Percentiles rank a stretch among this genome's conserved stretches.
Conservation (phyloP, 1,140 invertebrate genomes). For the Euborellia annulipes region DNA sequence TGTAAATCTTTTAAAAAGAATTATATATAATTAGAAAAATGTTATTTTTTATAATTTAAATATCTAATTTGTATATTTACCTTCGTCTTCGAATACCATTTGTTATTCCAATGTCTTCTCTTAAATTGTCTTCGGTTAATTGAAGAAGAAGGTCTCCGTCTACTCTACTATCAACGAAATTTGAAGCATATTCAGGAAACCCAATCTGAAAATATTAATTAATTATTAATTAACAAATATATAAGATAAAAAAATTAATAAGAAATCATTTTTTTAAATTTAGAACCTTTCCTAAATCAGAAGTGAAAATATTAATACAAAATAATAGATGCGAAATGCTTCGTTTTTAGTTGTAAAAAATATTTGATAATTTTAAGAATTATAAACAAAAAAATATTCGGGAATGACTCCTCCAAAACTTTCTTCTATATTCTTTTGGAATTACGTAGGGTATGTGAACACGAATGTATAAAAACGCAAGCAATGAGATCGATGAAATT, state of each 20-base stretch:
- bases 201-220: slow-evolving; percentile 49
- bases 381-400: too few species aligned
- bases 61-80: slow-evolving; percentile 23
- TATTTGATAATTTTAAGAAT: too few species aligned
- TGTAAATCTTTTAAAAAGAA: slow-evolving; percentile 55
- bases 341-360: too few species aligned
- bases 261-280: not conserved
- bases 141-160: slow-evolving; percentile 95
- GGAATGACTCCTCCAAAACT: too few species aligned
- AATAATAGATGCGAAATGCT: too few species aligned
- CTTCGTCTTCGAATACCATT: slow-evolving; percentile 87
- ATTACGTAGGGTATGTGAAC: too few species aligned
- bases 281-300: too few species aligned
- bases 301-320: too few species aligned
- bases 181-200: slow-evolving; percentile 64
- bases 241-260: not conserved
- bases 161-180: slow-evolving; percentile 82
- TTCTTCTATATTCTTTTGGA: too few species aligned
- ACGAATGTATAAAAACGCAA: too few species aligned
- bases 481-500: too few species aligned
- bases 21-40: not conserved
- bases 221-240: slow-evolving; percentile 3
- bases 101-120: slow-evolving; percentile 78
- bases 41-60: not conserved
- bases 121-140: slow-evolving; percentile 80